Base-by-base conservation (phyloP, 2,888 invertebrate genomes). In the Aromia moschata region DNA sequence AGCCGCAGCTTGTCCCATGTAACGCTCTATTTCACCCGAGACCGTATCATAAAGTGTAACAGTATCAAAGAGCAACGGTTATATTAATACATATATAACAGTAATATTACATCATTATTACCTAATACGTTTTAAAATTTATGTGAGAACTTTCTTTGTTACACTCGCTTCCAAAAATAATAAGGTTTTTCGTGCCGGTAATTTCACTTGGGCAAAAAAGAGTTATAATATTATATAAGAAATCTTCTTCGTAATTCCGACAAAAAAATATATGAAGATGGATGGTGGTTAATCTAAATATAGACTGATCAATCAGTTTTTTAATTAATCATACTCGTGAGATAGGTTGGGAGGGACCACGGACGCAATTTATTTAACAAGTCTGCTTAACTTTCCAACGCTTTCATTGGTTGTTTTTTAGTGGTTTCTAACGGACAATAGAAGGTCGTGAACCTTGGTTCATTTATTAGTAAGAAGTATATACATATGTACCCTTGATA, bases 31-130 rank as follows among this genome's bases (percentile, higher is more conserved):
- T 33, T 33, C 5, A 33, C n/a, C 3, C 33, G n/a, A 33, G 11
- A 33, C 2, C 33, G n/a, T 11, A 33, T n/a, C n/a, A 5, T 33
- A 33, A 33, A 10, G 11, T 33, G 33, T 33, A 33, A 33, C 33
- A 33, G 33, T 33, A 33, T 33, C 33, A 11, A 33, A 33, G 10
- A 33, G 33, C 25, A 4, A 33, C 33, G 5, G 33, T 33, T 33
- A 33, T 33, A 33, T 33, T 33, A 33, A 33, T 10, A 33, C 7
- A 7, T 33, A 7, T 11, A 33, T 33, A 33, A 33, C 33, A 33
- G 33, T 33, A 33, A 10, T 33, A 33, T 33, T 33, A 33, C 33
- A 33, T 33, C 33, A 33, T 33, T 2, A 33, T 33, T 33, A 33
- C n/a, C 33, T 33, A 33, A 33, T 33, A 33, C n/a, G n/a, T 33